These are phyloP conservation scores for Thamnophis sirtalis DNA, from an alignment of 2,113 vertebrate genomes.

Conservation along the genomic window DNA sequence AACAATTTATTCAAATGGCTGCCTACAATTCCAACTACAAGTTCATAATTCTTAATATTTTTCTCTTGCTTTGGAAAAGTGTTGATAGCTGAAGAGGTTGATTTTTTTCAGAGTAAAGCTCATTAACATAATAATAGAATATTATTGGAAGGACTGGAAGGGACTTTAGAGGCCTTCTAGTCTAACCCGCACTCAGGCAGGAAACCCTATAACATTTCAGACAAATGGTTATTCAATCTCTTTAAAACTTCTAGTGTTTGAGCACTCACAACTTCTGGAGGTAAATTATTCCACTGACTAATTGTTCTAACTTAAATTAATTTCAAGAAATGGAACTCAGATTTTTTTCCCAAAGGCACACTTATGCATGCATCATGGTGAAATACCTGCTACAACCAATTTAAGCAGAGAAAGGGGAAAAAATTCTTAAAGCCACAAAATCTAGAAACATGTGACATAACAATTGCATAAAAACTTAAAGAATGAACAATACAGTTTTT, in stretches of 20 bases:
- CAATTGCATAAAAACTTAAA: not conserved
- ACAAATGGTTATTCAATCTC: not conserved
- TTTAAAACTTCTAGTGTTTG: not conserved
- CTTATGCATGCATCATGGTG: not conserved
- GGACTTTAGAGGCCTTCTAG: not conserved
- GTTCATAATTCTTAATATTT: slow-evolving; percentile 55
- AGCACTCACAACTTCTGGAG: not conserved
- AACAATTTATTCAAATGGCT: slow-evolving; percentile 65
- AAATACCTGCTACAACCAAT: not conserved
- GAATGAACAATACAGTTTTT: not conserved
- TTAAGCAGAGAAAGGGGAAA: not conserved
- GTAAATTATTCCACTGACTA: not conserved
- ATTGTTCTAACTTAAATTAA: not conserved
- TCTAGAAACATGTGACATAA: not conserved
- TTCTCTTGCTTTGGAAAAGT: slow-evolving; percentile 52
- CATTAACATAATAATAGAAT: slow-evolving; percentile 36
- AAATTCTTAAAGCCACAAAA: not conserved
- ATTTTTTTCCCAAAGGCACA: not conserved
- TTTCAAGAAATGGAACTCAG: not conserved
- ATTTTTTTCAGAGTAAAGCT: slow-evolving; percentile 28
- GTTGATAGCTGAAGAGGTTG: slow-evolving; percentile 44
- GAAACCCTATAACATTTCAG: not conserved
- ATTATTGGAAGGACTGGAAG: not conserved
- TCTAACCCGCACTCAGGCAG: not conserved
- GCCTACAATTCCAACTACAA: slow-evolving; percentile 47